Evolutionary conservation across 2,888 invertebrate genomes (phyloP), one percentile per base, ranked within the genome.

Genomic region (Protodeltote pygarga): DNA sequence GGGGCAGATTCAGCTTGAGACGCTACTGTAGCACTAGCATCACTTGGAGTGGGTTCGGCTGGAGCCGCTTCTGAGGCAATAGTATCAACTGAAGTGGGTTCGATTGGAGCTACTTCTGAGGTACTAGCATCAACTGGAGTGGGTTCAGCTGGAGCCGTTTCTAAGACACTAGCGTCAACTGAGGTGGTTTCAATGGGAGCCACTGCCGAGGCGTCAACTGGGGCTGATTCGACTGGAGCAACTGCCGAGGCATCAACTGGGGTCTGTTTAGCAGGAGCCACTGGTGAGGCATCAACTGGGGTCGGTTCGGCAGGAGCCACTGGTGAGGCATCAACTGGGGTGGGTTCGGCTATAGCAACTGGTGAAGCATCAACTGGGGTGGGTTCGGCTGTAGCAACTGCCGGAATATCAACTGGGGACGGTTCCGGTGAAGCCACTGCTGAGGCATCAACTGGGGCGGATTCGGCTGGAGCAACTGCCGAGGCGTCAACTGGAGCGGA

Each of bases 381-480:
- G n/a, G n/a, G n/a, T n/a, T n/a, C n/a, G n/a, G n/a, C n/a, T n/a
- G n/a, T n/a, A n/a, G n/a, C n/a, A n/a, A n/a, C n/a, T n/a, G n/a
- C n/a, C n/a, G n/a, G n/a, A n/a, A 19, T 19, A 4, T 13, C 10
- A 6, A 10, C 29, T 3, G 3, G 5, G 1, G 13, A 10, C 10
- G 28, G 29, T 8, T 25, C 31, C 34, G 4, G 29, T 14, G 31
- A 11, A 2, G 31, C 42, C n/a, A 17, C 29, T 17, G 21, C 21
- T 2, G 20, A 5, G 15, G 10, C 19, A 14, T 24, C 41, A 17
- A 28, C n/a, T 9, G 14, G 21, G 6, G 23, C 31, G 24, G 20
- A 6, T n/a, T 16, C 49, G 38, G 55, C 16, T 6, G 31, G 10
- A 24, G 28, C 17, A 23, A 13, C n/a, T n/a, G n/a, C n/a, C n/a